Base-by-base conservation (phyloP, 1,140 invertebrate species). In the Rhysida immarginata region DNA sequence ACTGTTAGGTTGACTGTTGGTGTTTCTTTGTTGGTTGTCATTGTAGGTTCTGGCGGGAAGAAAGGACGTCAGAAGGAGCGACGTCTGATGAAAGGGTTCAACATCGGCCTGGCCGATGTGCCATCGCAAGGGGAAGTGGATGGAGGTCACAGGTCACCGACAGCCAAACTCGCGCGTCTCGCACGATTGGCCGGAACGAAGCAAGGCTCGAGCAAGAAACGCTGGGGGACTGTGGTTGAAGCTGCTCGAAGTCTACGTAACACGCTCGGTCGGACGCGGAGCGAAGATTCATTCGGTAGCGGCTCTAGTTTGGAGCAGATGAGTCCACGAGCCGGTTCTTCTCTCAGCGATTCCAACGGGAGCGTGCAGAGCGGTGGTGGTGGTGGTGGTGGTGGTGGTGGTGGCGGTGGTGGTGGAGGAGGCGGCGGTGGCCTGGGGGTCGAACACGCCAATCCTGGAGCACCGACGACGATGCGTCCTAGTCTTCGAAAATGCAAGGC, bases 41-140 rank as follows among this genome's bases (percentile, higher is more conserved):
- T 20, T 51, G 8, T 75, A 81, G 87, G 86, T 67, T 81, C 85
- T 61, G 87, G 88, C 58, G 88, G 90, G 27, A 92, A 92, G 72
- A 93, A 92, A 73, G 92, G 91, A 66, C 79, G 89, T 0, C 87
- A 92, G 69, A 90, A 91, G 71, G 89, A 93, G 66, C 77, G 90
- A 0, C 79, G 89, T 0, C 72, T 94, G 25, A 92, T 93, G 87
- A 94, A 94, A 69, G 90, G 90, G 1, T 94, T 94, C 75, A 91
- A 94, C 71, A 64, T 68, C 27, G 55, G 45, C 3, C 87, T 90
- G 44, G 83, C 79, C 1, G 79, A 80, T 0, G 74, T 78, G 35
- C 81, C 83, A 35, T 59, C 63, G 41, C 54, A 26, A 44, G 21
- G 2, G 26, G 58, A 58, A 51, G 42, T 29, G 53, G 53, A 57